These are phyloP conservation scores for Chloropsis cyanopogon DNA, from an alignment of 2,113 vertebrate species.

Conservation along the genomic window DNA sequence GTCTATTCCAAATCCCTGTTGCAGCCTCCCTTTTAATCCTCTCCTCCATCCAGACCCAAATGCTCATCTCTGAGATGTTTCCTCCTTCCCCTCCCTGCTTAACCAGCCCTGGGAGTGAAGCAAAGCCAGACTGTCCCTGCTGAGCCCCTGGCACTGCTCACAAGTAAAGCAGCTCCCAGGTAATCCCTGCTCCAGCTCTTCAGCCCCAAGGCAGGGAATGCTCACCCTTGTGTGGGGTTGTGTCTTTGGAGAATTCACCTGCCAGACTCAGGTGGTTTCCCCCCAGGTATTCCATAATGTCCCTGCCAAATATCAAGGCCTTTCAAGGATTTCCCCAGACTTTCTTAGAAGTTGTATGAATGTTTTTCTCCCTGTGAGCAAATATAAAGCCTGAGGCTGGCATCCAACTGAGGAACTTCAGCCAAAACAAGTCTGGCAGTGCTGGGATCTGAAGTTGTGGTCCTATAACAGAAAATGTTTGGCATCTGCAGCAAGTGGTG, in stretches of 20 bases:
- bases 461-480: not conserved
- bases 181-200: not conserved
- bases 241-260: not conserved
- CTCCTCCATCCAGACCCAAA: not conserved
- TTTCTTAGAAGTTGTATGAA: not conserved
- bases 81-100: not conserved
- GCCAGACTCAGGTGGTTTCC: not conserved
- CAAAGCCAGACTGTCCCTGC: not conserved
- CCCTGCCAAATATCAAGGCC: not conserved
- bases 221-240: not conserved
- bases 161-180: not conserved
- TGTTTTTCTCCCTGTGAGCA: not conserved
- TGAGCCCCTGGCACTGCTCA: not conserved
- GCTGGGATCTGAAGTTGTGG: slow-evolving; percentile 3
- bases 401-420: not conserved
- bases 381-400: slow-evolving; percentile 5
- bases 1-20: not conserved
- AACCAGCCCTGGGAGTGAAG: not conserved
- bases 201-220: not conserved
- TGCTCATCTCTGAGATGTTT: not conserved
- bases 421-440: slow-evolving; percentile 31
- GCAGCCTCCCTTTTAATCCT: not conserved
- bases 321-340: not conserved
- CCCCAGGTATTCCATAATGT: not conserved
- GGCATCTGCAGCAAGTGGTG: not conserved